Base-by-base conservation (phyloP, 1,140 invertebrate genomes). In the Varroa destructor region DNA sequence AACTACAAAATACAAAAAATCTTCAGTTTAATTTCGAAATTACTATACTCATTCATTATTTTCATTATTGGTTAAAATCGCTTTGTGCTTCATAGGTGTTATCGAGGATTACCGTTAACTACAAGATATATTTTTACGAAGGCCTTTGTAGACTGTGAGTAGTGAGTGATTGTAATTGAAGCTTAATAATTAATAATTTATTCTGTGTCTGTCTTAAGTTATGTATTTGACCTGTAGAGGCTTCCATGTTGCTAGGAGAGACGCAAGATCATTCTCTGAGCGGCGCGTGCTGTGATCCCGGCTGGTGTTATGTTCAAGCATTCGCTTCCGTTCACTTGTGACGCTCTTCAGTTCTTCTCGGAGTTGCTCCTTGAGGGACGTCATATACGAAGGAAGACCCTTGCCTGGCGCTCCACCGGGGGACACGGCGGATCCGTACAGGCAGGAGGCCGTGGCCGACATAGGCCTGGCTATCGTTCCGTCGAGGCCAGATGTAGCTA, bases 291-390 rank as follows among this genome's bases (percentile, higher is more conserved):
- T 67, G 57, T 74, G 54, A 12, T 72, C 78, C 74, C 71, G 78
- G 74, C 71, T 77, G 78, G 67, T 80, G 78, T 58, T 78, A 70
- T 74, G 75, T 74, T 82, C 81, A 55, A 82, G 75, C 74, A 80
- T 76, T 46, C 78, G 76, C 71, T 79, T 76, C 56, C 81, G 71
- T 64, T 82, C 80, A 71, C 78, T 77, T 8, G 81, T 80, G 6
- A 80, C 81, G n/a, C 79, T 77, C 74, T 82, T 79, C 42, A 84
- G 75, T 75, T 85, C 84, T 72, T 84, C 83, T 73, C 82, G 79
- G n/a, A 85, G 77, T 72, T 83, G 79, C 71, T 82, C 81, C 74
- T 84, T 82, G 43, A 84, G 75, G 46, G 78, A 81, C 75, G 82
- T 82, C 79, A 84, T 82, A 70, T 83, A 83, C 70, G 78, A 78